These are phyloP conservation scores for Sander vitreus DNA, from an alignment of 2,113 vertebrate species.

Conservation along the genomic window DNA sequence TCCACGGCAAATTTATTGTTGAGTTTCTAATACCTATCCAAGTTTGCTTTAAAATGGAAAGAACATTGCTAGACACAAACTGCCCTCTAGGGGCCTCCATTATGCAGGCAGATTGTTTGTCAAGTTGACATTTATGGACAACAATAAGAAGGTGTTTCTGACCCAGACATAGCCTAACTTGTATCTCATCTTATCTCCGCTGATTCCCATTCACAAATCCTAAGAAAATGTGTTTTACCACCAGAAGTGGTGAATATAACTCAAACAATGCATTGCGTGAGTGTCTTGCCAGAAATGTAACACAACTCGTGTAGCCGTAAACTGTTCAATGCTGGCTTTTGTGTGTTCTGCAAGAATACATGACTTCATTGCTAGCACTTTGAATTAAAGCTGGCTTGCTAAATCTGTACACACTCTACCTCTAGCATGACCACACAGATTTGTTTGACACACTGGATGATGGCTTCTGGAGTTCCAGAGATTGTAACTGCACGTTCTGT, in stretches of 20 bases:
- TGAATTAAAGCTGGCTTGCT: not conserved
- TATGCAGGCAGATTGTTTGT: not conserved
- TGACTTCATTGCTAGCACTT: not conserved
- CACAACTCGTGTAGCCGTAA: not conserved
- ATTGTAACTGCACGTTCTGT: slow-evolving; percentile 98
- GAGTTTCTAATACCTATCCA: not conserved
- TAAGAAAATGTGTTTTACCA: not conserved
- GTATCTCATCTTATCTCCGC: not conserved
- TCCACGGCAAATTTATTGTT: not conserved
- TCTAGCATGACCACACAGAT: slow-evolving; percentile 99
- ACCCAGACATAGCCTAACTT: not conserved
- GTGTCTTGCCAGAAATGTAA: not conserved
- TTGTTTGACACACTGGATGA: slow-evolving; percentile 99
- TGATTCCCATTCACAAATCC: not conserved
- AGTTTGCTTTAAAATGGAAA: slow-evolving; percentile 9
- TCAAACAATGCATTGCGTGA: not conserved
- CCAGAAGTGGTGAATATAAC: not conserved
- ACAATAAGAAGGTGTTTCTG: slow-evolving; percentile 5
- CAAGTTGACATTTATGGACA: slow-evolving; percentile 23
- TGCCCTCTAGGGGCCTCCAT: not conserved
- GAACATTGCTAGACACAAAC: not conserved
- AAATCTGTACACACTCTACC: slow-evolving; percentile 85
- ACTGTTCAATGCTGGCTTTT: not conserved
- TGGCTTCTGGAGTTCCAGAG: slow-evolving; percentile 97
- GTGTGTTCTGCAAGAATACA: not conserved